Conservation (phyloP, 2,888 invertebrate genomes). For the Drosophila picticornis region DNA sequence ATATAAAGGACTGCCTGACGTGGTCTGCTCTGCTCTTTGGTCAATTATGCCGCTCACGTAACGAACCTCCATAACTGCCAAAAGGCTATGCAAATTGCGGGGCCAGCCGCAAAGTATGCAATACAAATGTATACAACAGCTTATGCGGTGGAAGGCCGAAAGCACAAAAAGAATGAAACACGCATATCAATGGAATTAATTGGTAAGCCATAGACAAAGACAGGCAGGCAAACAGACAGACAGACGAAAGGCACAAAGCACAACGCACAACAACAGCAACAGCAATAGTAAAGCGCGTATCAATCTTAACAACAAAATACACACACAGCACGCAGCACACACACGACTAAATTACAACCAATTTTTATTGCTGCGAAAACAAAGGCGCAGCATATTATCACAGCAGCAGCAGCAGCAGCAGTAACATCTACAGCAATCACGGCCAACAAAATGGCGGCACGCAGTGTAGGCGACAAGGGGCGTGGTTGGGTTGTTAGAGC, state of each 20-base stretch:
- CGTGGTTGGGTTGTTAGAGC: conserved; percentile 43
- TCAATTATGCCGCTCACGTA: conserved; percentile 73
- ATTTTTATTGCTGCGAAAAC: conserved; percentile 79
- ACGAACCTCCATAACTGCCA: conserved; percentile 65
- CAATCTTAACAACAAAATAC: conserved; percentile 61
- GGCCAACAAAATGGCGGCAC: conserved; percentile 57
- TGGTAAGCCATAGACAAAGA: conserved; percentile 59
- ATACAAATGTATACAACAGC: conserved; percentile 44
- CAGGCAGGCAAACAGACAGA: conserved; percentile 16
- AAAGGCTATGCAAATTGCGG: conserved; percentile 69
- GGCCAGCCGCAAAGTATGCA: conserved; percentile 66
- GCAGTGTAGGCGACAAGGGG: conserved; percentile 46
- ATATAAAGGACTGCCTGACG: not conserved
- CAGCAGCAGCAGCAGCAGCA: conserved; percentile 35
- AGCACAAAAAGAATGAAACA: conserved; percentile 45
- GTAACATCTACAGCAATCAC: conserved; percentile 29
- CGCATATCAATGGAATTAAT: conserved; percentile 77
- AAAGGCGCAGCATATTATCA: conserved; percentile 74
- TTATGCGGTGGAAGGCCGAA: conserved; percentile 22
- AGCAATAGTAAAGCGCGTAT: conserved; percentile 57
- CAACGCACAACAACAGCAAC: conserved; percentile 18
- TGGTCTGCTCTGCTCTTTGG: conserved; percentile 9
- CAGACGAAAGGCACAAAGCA: conserved; percentile 6
- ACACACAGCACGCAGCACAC: conserved; percentile 27
- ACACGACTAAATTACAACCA: conserved; percentile 73